Base-by-base conservation (phyloP, 2,797 vertebrate species). In the Lateolabrax maculatus region DNA sequence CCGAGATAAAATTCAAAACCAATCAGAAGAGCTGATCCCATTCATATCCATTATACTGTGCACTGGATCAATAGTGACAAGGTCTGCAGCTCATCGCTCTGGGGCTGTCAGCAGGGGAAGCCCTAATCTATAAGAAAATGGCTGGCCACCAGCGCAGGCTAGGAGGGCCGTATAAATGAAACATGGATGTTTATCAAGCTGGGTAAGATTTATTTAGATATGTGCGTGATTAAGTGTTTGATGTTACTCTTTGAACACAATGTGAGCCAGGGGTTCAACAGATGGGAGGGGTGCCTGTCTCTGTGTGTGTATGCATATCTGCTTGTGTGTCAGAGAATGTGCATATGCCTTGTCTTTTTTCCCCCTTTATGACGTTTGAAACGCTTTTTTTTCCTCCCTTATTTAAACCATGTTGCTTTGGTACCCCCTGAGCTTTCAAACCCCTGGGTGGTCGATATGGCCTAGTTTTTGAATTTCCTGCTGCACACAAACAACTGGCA, bases 371-470 rank as follows among this genome's bases (percentile, higher is more conserved):
- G 80, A 72, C 15, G 58, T 89, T 87, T 85, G 88, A 89, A 91
- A 84, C 7, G 25, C 73, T 60, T 76, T 89, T 90, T 82, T 85
- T 81, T 75, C 31, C n/a, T 44, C 21, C 37, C 65, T 89, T 91
- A 88, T 91, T 92, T 91, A 90, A 91, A 92, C 89, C 88, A 88
- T 93, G 93, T 92, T 93, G 90, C 84, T 86, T 84, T 84, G 87
- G 84, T 91, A 84, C 92, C 92, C 92, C 93, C 84, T 90, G 91
- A 92, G 90, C 90, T 89, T 92, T 92, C 79, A 92, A 93, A 94
- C 93, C 92, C 93, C 93, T 93, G 91, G 94, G 94, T 95, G 93
- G 94, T 94, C 91, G 90, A 90, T 91, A 92, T 93, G 94, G 92
- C 94, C 94, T 95, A 95, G 86, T 94, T 95, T 93, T 91, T 88